Evolutionary conservation across 2,888 invertebrate species (phyloP).

Genomic region (Stenoptilia bipunctidactyla): DNA sequence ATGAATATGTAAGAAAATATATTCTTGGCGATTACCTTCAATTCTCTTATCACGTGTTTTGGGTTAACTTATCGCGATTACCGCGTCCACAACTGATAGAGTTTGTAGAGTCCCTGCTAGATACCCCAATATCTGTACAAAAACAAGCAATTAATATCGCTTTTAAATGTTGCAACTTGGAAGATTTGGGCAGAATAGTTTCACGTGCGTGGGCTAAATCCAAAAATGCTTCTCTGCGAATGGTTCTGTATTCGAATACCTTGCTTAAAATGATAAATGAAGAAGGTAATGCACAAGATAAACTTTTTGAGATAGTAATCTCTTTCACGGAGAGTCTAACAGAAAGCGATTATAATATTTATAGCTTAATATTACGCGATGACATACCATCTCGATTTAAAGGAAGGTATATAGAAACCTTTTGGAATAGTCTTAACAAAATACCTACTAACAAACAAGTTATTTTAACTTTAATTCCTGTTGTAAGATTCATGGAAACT

Average conservation of each 20-base stretch:
- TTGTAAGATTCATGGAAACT: too few species aligned
- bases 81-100: slow-evolving; percentile 20
- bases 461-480: too few species aligned
- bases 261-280: too few species aligned
- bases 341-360: slow-evolving; percentile 29
- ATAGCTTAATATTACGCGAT: slow-evolving; percentile 22
- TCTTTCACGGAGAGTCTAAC: slow-evolving; percentile 24
- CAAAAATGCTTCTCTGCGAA: slow-evolving; percentile 28
- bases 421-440: slow-evolving; percentile 27
- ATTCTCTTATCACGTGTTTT: slow-evolving; percentile 27
- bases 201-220: slow-evolving; percentile 24
- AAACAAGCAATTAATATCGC: slow-evolving; percentile 32
- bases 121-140: slow-evolving; percentile 28
- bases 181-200: slow-evolving; percentile 21
- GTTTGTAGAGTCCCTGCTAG: slow-evolving; percentile 25
- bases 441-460: slow-evolving; percentile 20
- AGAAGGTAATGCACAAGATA: slow-evolving; percentile 10
- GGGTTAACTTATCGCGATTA: slow-evolving; percentile 22
- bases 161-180: slow-evolving; percentile 22
- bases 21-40: slow-evolving; percentile 30
- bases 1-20: slow-evolving; percentile 20
- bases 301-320: slow-evolving; percentile 28
- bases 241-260: slow-evolving; percentile 18
- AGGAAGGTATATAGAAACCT: slow-evolving; percentile 21
- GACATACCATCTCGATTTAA: slow-evolving; percentile 21